Conservation (phyloP, 2,113 vertebrate species). For the Pangasianodon hypophthalmus region DNA sequence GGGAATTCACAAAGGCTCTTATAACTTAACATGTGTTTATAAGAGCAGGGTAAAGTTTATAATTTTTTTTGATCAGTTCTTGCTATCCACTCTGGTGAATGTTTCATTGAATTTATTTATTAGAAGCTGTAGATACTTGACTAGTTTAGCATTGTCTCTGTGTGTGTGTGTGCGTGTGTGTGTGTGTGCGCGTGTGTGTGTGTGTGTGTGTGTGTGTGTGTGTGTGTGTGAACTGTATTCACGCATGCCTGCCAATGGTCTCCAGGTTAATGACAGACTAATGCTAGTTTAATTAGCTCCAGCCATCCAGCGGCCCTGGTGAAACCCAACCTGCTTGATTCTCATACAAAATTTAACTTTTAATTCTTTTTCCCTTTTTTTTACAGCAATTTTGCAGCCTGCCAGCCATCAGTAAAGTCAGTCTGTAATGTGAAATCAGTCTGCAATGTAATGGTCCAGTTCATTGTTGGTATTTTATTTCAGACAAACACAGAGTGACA, state of each 20-base stretch:
- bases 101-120: neutral
- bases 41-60: neutral
- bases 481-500: neutral
- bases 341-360: neutral
- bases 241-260: slow-evolving; percentile 31
- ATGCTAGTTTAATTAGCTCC: slow-evolving; percentile 52
- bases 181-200: neutral
- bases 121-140: neutral
- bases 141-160: neutral
- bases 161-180: slow-evolving; percentile 3
- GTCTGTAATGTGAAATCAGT: neutral
- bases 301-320: neutral
- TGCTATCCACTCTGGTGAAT: neutral
- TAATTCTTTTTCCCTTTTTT: neutral
- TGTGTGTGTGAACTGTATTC: slow-evolving; percentile 1
- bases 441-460: neutral
- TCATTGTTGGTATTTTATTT: neutral
- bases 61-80: neutral
- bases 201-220: slow-evolving; percentile 20
- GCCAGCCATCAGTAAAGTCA: neutral
- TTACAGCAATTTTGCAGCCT: neutral
- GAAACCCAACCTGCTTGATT: neutral
- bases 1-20: neutral
- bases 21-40: neutral
- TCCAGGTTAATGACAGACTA: slow-evolving; percentile 47